Evolutionary conservation across 2,797 vertebrate genomes (phyloP).

Genomic region (Anabacerthia variegaticeps): DNA sequence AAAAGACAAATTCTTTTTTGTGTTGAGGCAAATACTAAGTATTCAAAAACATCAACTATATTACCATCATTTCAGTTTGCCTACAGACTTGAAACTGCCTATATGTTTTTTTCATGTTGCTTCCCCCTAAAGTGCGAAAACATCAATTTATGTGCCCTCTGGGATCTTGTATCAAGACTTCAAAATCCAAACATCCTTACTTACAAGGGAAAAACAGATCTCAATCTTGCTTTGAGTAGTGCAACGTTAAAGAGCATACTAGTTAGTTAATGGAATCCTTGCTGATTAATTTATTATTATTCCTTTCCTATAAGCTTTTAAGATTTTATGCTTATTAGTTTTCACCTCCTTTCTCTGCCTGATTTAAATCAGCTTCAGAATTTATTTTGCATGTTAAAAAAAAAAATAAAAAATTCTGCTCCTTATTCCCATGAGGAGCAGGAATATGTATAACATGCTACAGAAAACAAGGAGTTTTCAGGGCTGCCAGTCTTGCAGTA

Average conservation of each 20-base stretch:
- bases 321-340: background rate
- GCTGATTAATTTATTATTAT: background rate
- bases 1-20: background rate
- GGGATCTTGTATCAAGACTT: background rate
- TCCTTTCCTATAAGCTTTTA: background rate
- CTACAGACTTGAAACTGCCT: background rate
- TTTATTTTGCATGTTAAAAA: slow-evolving; percentile 53
- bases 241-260: background rate
- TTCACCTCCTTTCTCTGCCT: background rate
- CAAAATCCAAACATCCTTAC: background rate
- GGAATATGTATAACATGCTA: slow-evolving; percentile 45
- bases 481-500: slow-evolving; percentile 57
- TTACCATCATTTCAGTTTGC: background rate
- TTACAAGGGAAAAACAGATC: background rate
- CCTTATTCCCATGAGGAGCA: slow-evolving; percentile 8
- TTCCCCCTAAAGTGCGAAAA: background rate
- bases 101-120: background rate
- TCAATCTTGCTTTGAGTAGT: background rate
- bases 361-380: background rate
- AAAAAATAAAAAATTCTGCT: background rate
- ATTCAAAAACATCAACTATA: background rate
- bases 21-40: background rate
- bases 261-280: background rate
- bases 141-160: background rate
- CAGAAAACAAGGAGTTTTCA: slow-evolving; percentile 64